Base-by-base conservation (phyloP, 2,113 vertebrate species). In the Oceanodroma tethys region DNA sequence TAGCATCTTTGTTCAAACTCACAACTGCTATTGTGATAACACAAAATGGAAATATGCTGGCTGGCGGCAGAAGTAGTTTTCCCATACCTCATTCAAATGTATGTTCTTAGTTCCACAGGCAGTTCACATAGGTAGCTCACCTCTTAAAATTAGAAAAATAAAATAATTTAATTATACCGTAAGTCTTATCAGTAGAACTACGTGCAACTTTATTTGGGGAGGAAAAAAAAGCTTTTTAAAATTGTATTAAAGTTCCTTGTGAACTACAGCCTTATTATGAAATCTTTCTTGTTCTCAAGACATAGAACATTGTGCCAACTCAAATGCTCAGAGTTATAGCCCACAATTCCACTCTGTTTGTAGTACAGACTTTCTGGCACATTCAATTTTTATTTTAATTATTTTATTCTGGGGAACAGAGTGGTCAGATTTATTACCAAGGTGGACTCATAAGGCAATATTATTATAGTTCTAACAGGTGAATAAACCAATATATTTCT, bases 371-470 rank as follows among this genome's bases (percentile, higher is more conserved):
- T 95, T 97, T 86, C 95, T 93, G 81, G 94, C 90, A 97, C 81
- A 95, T 92, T 96, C 91, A 65, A 94, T 97, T 98, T 97, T 96
- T 96, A 86, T 93, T 98, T 97, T 97, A 98, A 98, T 98, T 98
- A 98, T 97, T 98, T 97, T 97, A 80, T 97, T 92, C 97, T 89
- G 53, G 82, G 63, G 94, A 97, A 97, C 75, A 87, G 84, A 97
- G 90, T 81, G 82, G 83, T 87, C 88, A 97, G 97, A 98, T 98
- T 98, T 98, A 98, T 97, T 95, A 96, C 86, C 1, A 34, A 96
- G 65, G 84, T 90, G 88, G 91, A 92, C 90, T 97, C 91, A 97
- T 96, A 96, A 96, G 92, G 91, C 92, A 98, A 96, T 98, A 95
- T 97, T 98, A 97, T 98, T 98, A 96, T 65, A 98, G 91, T 90